Conservation (phyloP, 2,113 vertebrate species). For the Phylloscopus whistleri region DNA sequence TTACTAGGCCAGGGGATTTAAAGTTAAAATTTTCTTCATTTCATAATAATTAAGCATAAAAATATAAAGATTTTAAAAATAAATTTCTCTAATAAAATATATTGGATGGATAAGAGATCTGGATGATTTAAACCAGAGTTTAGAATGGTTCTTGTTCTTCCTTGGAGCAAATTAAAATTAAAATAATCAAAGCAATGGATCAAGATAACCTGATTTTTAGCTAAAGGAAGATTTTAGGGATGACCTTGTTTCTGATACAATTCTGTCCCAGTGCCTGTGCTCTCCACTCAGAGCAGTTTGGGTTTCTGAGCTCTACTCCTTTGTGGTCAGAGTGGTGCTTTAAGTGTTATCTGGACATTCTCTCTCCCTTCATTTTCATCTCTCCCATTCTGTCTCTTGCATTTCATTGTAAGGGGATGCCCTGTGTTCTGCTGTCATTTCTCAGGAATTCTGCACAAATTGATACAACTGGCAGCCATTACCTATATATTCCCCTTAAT, state of each 20-base stretch:
- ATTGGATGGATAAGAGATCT: neutral
- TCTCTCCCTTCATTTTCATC: slow-evolving; percentile 24
- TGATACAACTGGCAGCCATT: slow-evolving; percentile 38
- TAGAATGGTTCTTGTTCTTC: neutral
- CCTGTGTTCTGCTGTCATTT: slow-evolving; percentile 19
- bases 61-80: neutral
- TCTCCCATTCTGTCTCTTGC: neutral
- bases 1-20: neutral
- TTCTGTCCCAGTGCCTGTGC: neutral
- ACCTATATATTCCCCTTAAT: slow-evolving; percentile 16
- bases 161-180: neutral
- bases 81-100: neutral
- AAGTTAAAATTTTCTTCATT: neutral
- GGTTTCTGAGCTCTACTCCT: neutral
- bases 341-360: neutral
- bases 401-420: slow-evolving; percentile 13
- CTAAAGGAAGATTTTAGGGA: neutral
- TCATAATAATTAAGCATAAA: neutral
- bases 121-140: neutral
- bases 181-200: neutral
- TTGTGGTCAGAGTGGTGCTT: neutral
- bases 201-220: neutral
- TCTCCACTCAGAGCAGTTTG: neutral
- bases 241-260: neutral
- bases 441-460: slow-evolving; percentile 27